Evolutionary conservation across 2,113 vertebrate genomes (phyloP).

Genomic region (Gasterosteus aculeatus): DNA sequence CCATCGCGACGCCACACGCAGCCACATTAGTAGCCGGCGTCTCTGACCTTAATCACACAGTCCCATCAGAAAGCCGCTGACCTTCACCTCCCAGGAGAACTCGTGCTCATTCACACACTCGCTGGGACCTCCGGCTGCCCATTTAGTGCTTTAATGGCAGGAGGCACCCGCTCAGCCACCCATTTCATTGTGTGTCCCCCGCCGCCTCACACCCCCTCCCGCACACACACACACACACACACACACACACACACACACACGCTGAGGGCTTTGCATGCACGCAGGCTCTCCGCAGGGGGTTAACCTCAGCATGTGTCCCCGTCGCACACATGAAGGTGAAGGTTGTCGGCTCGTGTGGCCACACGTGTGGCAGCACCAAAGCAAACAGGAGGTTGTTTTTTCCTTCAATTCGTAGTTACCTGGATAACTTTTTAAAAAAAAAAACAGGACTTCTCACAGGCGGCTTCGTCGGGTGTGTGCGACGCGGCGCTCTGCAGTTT

Average conservation of each 20-base stretch:
- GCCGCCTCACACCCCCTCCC: constrained; percentile 22
- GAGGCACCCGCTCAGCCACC: constrained; percentile 73
- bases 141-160: constrained; percentile 79
- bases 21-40: constrained; percentile 57
- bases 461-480: constrained; percentile 46
- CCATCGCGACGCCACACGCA: constrained; percentile 58
- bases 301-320: constrained; percentile 66
- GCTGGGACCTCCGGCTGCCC: constrained; percentile 69
- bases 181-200: constrained; percentile 78
- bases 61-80: constrained; percentile 78
- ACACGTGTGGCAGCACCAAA: neutral
- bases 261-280: constrained; percentile 34
- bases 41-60: constrained; percentile 80
- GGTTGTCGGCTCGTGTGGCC: constrained; percentile 7
- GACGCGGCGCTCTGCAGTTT: constrained; percentile 60
- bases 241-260: constrained; percentile 32
- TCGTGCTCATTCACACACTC: constrained; percentile 74
- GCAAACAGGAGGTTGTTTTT: neutral
- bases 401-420: neutral
- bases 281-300: constrained; percentile 60
- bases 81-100: constrained; percentile 78
- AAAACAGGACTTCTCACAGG: constrained; percentile 61
- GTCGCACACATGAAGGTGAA: constrained; percentile 64
- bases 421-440: neutral
- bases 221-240: constrained; percentile 18